These are phyloP conservation scores for Budorcas taxicolor DNA, from an alignment of 2,113 vertebrate genomes.

Conservation along the genomic window DNA sequence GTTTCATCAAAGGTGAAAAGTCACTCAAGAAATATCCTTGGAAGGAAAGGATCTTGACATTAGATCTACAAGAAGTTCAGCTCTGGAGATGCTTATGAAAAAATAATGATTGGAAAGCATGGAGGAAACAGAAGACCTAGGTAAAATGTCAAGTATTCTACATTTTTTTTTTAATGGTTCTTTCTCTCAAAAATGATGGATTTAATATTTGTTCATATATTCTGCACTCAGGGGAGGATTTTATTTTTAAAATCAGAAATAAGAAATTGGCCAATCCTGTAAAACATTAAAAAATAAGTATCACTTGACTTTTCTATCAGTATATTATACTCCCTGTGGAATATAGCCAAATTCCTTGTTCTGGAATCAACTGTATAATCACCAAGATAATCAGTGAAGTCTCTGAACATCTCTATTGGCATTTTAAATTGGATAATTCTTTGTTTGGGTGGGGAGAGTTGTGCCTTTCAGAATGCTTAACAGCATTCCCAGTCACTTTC, in stretches of 20 bases:
- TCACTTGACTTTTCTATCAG: neutral
- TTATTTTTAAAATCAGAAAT: neutral
- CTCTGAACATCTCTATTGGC: neutral
- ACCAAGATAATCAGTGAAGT: neutral
- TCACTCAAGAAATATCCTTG: neutral
- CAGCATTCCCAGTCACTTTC: neutral
- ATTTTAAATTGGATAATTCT: neutral
- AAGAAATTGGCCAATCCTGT: neutral
- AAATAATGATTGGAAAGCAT: neutral
- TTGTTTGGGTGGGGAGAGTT: neutral
- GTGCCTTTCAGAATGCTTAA: neutral
- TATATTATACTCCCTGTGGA: neutral
- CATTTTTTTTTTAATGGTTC: neutral
- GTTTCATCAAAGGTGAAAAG: neutral
- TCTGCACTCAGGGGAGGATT: neutral
- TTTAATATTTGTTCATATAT: neutral
- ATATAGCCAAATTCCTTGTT: neutral
- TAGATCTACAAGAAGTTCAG: neutral
- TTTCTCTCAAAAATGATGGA: neutral
- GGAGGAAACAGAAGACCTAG: neutral
- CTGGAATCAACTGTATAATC: neutral
- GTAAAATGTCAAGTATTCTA: neutral
- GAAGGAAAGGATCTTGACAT: neutral
- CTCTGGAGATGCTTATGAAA: neutral
- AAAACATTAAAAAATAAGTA: neutral